Percentiles rank a stretch among this genome's conserved stretches.
Conservation (phyloP, 2,797 vertebrate species). For the Anas acuta region DNA sequence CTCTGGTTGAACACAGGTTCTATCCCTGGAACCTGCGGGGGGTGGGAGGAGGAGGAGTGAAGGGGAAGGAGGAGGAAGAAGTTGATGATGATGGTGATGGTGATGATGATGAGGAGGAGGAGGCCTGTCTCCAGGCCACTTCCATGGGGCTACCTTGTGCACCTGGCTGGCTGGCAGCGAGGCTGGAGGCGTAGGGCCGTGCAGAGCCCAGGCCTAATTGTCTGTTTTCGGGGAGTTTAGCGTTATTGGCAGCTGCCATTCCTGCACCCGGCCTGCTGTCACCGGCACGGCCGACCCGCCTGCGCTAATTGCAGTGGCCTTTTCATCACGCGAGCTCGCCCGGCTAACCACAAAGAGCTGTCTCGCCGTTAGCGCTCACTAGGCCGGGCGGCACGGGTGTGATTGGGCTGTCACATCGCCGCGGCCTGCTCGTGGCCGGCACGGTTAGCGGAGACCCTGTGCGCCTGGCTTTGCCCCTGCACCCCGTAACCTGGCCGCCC, state of each 20-base stretch:
- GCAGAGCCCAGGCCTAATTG: conserved; percentile 88
- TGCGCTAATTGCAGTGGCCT: conserved; percentile 97
- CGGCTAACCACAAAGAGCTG: conserved; percentile 82
- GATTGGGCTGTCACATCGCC: conserved; percentile 79
- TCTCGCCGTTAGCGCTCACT: conserved; percentile 83
- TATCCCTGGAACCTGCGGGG: accelerated
- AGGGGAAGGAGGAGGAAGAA: background rate
- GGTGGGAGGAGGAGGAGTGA: background rate
- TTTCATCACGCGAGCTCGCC: conserved; percentile 94
- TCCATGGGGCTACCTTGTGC: conserved; percentile 81
- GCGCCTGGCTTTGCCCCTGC: conserved; percentile 85
- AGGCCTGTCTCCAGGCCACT: conserved; percentile 82
- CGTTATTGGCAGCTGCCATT: conserved; percentile 97
- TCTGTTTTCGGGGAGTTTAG: conserved; percentile 86
- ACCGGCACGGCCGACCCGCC: conserved; percentile 84
- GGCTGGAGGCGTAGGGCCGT: conserved; percentile 83
- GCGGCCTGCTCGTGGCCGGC: conserved; percentile 77
- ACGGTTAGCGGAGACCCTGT: conserved; percentile 82
- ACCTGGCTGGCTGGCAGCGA: conserved; percentile 84
- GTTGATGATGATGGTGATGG: background rate
- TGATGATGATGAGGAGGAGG: background rate
- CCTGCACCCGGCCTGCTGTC: conserved; percentile 80
- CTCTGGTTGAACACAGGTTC: background rate
- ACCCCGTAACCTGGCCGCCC: conserved; percentile 84
- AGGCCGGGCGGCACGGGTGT: conserved; percentile 73